Conservation (phyloP, 2,888 invertebrate genomes). For the Archaeoteleia sp. region DNA sequence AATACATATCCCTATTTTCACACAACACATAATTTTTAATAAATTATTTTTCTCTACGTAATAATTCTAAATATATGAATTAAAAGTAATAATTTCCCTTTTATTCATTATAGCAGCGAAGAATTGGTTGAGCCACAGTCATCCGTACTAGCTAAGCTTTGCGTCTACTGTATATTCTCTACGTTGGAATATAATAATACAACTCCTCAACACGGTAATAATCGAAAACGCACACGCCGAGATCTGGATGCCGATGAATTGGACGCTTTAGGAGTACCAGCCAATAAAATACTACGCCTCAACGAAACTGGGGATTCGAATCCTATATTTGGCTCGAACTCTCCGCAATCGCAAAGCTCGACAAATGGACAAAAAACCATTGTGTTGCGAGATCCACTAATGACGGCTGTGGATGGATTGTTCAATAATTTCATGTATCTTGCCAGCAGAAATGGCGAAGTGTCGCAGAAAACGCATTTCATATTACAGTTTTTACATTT, state of each 20-base stretch:
- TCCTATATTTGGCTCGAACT: conserved; percentile 74
- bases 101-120: conserved; percentile 77
- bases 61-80: background rate
- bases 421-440: conserved; percentile 84
- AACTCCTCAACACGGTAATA: conserved; percentile 73
- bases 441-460: conserved; percentile 83
- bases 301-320: conserved; percentile 80
- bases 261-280: conserved; percentile 77
- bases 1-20: too few species aligned
- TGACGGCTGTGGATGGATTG: conserved; percentile 81
- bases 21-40: conserved; percentile 1
- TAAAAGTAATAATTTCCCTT: background rate
- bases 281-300: conserved; percentile 80
- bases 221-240: conserved; percentile 79
- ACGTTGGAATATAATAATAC: conserved; percentile 79
- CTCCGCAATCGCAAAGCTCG: conserved; percentile 70
- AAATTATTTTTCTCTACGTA: conserved; percentile 1
- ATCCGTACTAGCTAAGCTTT: conserved; percentile 83
- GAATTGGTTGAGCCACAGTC: conserved; percentile 88
- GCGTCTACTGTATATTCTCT: conserved; percentile 84
- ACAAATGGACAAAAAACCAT: conserved; percentile 67
- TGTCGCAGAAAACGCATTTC: conserved; percentile 89
- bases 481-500: conserved; percentile 86
- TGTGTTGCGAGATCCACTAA: conserved; percentile 80
- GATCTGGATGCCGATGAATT: conserved; percentile 78